Evolutionary conservation across 2,797 vertebrate species (phyloP), one percentile per base, ranked within the genome.

Genomic region (Helostoma temminkii): DNA sequence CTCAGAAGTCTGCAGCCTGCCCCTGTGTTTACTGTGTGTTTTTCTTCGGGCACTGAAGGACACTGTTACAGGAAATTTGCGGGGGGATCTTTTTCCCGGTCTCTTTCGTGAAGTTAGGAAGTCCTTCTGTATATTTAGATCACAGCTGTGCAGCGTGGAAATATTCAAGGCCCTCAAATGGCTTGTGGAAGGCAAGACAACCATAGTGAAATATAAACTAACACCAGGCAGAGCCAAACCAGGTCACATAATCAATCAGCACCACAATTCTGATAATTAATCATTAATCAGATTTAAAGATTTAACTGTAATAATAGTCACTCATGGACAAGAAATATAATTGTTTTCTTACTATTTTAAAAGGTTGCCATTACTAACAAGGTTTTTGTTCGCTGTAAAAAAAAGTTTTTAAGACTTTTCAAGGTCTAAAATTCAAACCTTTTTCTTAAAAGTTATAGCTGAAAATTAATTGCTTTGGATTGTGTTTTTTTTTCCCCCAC

Each of bases 91-190:
- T 55, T 87, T 92, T 93, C 92, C 92, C 93, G 85, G 90, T 87
- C 81, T 74, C 53, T 87, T 92, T 93, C 92, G 92, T 93, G 85
- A 91, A 92, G 89, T 88, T 82, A 88, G 89, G 89, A 91, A 88
- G 84, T 73, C 57, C 61, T 59, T 42, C 50, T 21, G 76, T 93
- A 93, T 92, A 92, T 93, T 93, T 94, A 94, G 94, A 89, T 76
- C 88, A 89, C 92, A 93, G 92, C 91, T 94, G 92, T 91, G 84
- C 75, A 45, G 60, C 71, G 56, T 90, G 91, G 87, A 93, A 93
- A 93, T 57, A 86, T 80, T 66, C 77, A 87, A 90, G 88, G 90
- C 79, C 87, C 83, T 78, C 24, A 32, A 63, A 68, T 7, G 65
- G 59, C 77, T 72, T 79, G 52, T 8, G 39, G 55, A 78, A 74